These are phyloP conservation scores for Conistra vaccinii DNA, from an alignment of 2,888 invertebrate genomes.

Conservation along the genomic window DNA sequence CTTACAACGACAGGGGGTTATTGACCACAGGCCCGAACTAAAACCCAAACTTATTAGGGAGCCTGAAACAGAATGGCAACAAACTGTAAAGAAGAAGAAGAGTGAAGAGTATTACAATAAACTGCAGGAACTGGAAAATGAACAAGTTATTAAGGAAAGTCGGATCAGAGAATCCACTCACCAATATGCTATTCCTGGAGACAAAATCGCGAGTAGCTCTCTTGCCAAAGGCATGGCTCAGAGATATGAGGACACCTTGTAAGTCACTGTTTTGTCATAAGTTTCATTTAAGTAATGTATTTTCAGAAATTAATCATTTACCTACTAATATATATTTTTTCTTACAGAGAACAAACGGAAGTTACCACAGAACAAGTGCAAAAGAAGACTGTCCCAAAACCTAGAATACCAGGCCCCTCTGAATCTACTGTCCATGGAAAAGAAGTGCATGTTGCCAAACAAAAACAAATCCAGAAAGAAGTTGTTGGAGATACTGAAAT, in stretches of 20 bases:
- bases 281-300: neutral
- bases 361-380: slow-evolving; percentile 87
- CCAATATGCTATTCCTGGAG: slow-evolving; percentile 96
- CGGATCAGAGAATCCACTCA: slow-evolving; percentile 94
- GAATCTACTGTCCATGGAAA: slow-evolving; percentile 97
- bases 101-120: slow-evolving; percentile 96
- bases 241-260: slow-evolving; percentile 96
- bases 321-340: neutral
- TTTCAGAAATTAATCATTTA: neutral
- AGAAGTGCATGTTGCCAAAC: slow-evolving; percentile 96
- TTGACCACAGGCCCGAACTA: slow-evolving; percentile 91
- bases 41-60: slow-evolving; percentile 93
- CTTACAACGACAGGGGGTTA: slow-evolving; percentile 92
- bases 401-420: slow-evolving; percentile 93
- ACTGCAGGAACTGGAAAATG: slow-evolving; percentile 95
- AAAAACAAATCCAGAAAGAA: slow-evolving; percentile 97
- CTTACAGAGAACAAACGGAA: slow-evolving; percentile 92
- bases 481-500: slow-evolving; percentile 96
- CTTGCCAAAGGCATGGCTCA: slow-evolving; percentile 97
- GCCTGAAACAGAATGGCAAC: slow-evolving; percentile 96
- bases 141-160: slow-evolving; percentile 95
- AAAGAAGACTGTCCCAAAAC: slow-evolving; percentile 88
- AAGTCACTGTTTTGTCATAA: slow-evolving; percentile 85
- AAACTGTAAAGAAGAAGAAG: slow-evolving; percentile 95
- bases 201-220: slow-evolving; percentile 94